phyloP scores from a whole-genome alignment of 2,113 vertebrate species.

The Zapus hudsonius region DNA sequence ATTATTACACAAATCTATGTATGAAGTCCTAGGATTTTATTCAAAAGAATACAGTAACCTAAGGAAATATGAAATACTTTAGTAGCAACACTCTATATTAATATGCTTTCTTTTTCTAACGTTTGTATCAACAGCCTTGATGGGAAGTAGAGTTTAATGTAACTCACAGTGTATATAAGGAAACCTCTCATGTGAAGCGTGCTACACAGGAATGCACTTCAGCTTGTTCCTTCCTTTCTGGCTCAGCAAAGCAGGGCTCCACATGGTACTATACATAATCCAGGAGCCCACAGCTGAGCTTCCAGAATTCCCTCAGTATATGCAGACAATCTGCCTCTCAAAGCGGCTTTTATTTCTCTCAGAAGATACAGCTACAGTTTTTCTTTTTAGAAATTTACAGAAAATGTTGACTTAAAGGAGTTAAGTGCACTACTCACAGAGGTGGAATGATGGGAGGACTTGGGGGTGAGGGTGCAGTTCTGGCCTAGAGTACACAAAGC shows the following conservation, averaged over 20 bases:
- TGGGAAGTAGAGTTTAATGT: slow-evolving; percentile 2
- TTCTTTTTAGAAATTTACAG: slow-evolving; percentile 18
- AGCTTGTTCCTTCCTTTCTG: slow-evolving; percentile 8
- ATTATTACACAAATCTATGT: too few relatives aligned
- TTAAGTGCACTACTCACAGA: background rate
- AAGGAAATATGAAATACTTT: slow-evolving; percentile 1
- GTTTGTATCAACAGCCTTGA: slow-evolving; percentile 33
- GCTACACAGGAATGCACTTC: slow-evolving; percentile 27
- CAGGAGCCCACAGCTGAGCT: slow-evolving; percentile 18
- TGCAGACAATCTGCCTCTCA: background rate
- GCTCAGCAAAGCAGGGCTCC: background rate
- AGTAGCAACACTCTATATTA: slow-evolving; percentile 1
- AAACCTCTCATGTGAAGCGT: background rate
- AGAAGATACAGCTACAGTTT: background rate
- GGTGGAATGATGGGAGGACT: background rate
- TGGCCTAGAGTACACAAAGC: too few relatives aligned
- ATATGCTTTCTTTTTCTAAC: background rate
- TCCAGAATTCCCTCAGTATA: slow-evolving; percentile 5
- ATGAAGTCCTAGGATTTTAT: background rate
- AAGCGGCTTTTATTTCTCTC: background rate
- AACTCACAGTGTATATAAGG: slow-evolving; percentile 18
- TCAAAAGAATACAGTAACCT: background rate
- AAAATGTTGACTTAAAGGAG: slow-evolving; percentile 29
- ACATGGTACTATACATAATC: background rate
- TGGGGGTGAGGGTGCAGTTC: background rate